phyloP scores from a whole-genome alignment of 2,888 invertebrate species.

The Sesamia inferens region DNA sequence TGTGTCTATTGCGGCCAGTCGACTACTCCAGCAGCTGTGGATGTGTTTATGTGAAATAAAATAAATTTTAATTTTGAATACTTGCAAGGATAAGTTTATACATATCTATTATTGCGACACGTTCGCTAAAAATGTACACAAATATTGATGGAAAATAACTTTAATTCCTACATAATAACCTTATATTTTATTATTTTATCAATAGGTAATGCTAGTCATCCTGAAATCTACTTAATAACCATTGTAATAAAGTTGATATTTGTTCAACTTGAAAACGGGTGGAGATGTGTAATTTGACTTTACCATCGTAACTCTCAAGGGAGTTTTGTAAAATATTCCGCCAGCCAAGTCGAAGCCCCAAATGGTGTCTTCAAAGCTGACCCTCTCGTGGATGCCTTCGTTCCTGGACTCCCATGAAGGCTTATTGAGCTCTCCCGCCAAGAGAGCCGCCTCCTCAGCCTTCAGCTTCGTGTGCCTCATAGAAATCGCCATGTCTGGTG shows the following conservation, averaged over 20 bases:
- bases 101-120: slow-evolving; percentile 33
- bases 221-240: no score
- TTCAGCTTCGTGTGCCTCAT: slow-evolving; percentile 80
- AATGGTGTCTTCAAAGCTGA: slow-evolving; percentile 84
- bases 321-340: slow-evolving; percentile 80
- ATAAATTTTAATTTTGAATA: neutral
- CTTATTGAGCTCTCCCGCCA: slow-evolving; percentile 79
- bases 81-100: slow-evolving; percentile 9
- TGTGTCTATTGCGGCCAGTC: neutral
- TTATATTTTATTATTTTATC: no score
- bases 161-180: no score
- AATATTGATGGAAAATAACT: no score
- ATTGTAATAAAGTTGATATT: no score
- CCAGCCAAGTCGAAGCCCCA: slow-evolving; percentile 87
- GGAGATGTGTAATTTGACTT: slow-evolving; percentile 23
- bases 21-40: neutral
- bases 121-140: no score
- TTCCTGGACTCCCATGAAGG: slow-evolving; percentile 83
- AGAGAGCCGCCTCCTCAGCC: slow-evolving; percentile 77
- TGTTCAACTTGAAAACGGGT: no score
- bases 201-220: no score
- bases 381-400: slow-evolving; percentile 84
- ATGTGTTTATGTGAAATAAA: neutral
- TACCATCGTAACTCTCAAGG: slow-evolving; percentile 80
- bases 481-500: slow-evolving; percentile 71